These are phyloP conservation scores for Mylabris sibirica DNA, from an alignment of 2,888 invertebrate species.

Conservation along the genomic window DNA sequence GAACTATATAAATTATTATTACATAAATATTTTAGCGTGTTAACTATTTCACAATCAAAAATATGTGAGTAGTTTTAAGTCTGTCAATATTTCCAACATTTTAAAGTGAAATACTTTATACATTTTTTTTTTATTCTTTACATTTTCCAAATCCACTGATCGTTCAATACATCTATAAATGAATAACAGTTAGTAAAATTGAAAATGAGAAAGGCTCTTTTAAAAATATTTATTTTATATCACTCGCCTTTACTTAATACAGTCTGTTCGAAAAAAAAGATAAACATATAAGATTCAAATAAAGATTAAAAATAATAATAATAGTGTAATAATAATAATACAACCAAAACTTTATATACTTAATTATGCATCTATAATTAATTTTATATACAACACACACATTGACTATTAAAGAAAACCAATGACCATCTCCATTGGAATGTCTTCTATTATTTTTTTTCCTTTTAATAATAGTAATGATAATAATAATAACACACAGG, in stretches of 20 bases:
- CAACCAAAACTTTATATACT: background rate
- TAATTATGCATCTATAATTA: background rate
- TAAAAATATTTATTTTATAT: constrained; percentile 36
- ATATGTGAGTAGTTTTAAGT: no score
- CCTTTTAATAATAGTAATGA: constrained; percentile 18
- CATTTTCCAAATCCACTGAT: no score
- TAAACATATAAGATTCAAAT: constrained; percentile 22
- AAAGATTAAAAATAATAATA: constrained; percentile 21
- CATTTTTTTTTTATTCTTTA: no score
- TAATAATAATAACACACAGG: constrained; percentile 8
- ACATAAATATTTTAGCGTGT: no score
- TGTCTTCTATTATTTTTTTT: constrained; percentile 11
- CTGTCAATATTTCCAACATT: no score
- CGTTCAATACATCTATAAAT: no score
- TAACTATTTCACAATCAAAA: no score
- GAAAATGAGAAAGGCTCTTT: constrained; percentile 12
- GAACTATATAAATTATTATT: no score
- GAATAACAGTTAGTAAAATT: no score
- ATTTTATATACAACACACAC: constrained; percentile 22
- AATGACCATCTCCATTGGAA: constrained; percentile 28
- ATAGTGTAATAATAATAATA: constrained; percentile 21
- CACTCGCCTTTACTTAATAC: constrained; percentile 36
- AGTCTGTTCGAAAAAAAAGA: constrained; percentile 25
- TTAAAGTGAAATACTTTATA: background rate
- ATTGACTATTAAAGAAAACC: constrained; percentile 22